Evolutionary conservation across 2,888 invertebrate genomes (phyloP), one percentile per base, ranked within the genome.

Genomic region (Melangyna quadrimaculata): DNA sequence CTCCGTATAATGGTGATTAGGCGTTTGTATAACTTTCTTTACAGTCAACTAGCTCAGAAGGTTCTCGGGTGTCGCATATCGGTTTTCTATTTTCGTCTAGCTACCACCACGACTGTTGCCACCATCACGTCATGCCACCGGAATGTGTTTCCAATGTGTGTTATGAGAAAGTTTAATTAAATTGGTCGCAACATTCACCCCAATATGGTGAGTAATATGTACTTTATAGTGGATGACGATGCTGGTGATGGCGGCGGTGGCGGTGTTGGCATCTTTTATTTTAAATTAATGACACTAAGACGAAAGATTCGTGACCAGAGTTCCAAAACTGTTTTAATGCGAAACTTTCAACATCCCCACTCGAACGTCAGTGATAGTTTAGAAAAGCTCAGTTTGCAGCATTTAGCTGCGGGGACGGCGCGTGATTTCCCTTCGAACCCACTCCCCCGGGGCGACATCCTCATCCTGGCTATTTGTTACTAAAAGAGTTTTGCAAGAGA

Each of bases 231-330:
- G 32, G 57, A 69, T 65, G 65, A 37, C 67, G 65, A 37, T 59
- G n/a, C n/a, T n/a, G n/a, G n/a, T n/a, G 61, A 45, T 65, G 53
- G 57, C 3, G 51, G 24, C 10, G 43, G 45, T 19, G n/a, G 22
- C 8, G 14, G 19, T 48, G 75, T 72, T 80, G 71, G 84, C 67
- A 71, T 75, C 83, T 72, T 83, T 80, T 80, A 80, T 55, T 84
- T 75, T 75, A 84, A 80, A 84, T 84, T 80, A 77, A 84, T 80
- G 84, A 72, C n/a, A n/a, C n/a, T n/a, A n/a, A n/a, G n/a, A n/a
- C 84, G 65, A 45, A 72, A 67, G 19, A 80, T 80, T 80, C 80
- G 84, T 84, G 84, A 84, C 80, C 61, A 73, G 75, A 80, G 79
- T 84, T 79, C 53, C 71, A 72, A 82, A 72, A 72, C 67, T 72